Percentiles rank a stretch among this genome's conserved stretches.
Conservation (phyloP, 1,140 invertebrate species). For the Mesaphorura yosii region DNA sequence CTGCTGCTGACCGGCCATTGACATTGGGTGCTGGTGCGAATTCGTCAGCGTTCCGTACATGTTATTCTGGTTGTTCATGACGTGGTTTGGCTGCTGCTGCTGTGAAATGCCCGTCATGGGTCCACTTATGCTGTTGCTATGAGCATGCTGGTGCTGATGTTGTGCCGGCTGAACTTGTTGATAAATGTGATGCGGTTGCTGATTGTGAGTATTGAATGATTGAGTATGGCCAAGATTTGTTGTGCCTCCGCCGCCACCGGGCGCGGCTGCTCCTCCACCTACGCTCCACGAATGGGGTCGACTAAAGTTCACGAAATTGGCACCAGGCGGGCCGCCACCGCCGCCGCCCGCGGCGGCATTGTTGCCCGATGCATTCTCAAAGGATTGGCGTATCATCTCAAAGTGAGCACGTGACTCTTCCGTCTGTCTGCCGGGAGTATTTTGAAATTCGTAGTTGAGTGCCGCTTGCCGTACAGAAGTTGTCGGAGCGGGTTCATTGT, state of each 20-base stretch:
- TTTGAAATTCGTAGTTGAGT: conserved; percentile 27
- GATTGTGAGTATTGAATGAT: conserved; percentile 18
- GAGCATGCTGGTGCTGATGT: conserved; percentile 5
- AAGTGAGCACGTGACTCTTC: conserved; percentile 28
- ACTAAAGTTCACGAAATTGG: conserved; percentile 21
- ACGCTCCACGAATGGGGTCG: conserved; percentile 30
- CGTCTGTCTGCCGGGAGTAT: conserved; percentile 25
- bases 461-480: background rate
- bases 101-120: background rate
- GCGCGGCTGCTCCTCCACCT: too few species aligned
- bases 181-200: conserved; percentile 13
- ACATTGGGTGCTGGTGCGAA: background rate
- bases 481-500: background rate
- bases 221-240: too few species aligned
- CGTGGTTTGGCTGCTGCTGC: background rate
- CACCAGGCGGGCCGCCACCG: background rate
- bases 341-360: too few species aligned
- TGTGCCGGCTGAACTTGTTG: background rate
- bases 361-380: conserved; percentile 26
- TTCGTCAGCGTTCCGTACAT: background rate
- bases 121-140: conserved; percentile 5
- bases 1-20: background rate
- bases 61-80: background rate
- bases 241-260: too few species aligned
- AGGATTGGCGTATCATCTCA: conserved; percentile 31